These are phyloP conservation scores for Iguana delicatissima DNA, from an alignment of 2,797 vertebrate species.

Conservation along the genomic window DNA sequence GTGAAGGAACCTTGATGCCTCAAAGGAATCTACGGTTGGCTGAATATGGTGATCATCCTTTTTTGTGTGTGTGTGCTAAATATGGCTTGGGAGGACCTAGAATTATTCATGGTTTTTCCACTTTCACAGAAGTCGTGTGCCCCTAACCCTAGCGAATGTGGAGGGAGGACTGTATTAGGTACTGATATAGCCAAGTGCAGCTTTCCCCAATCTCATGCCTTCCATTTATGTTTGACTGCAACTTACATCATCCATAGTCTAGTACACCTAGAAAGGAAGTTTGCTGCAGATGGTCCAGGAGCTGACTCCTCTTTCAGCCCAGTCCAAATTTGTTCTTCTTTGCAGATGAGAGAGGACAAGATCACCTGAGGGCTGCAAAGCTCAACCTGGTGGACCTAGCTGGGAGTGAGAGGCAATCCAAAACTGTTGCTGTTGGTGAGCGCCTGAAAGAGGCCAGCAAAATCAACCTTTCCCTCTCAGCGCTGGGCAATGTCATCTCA, in stretches of 20 bases:
- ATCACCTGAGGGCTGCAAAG: slow-evolving; percentile 89
- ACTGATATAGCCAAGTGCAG: neutral
- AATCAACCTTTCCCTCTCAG: slow-evolving; percentile 93
- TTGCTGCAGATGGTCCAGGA: neutral
- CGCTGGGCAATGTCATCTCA: slow-evolving; percentile 91
- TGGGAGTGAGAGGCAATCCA: slow-evolving; percentile 93
- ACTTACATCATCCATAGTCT: neutral
- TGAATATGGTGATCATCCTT: too few relatives aligned
- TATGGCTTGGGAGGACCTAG: too few relatives aligned
- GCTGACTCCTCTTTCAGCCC: neutral
- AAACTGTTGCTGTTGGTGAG: slow-evolving; percentile 89
- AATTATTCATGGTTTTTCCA: too few relatives aligned
- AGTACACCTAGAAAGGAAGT: neutral
- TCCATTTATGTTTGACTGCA: neutral
- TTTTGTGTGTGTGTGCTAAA: too few relatives aligned
- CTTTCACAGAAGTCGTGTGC: too few relatives aligned
- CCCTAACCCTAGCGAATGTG: too few relatives aligned
- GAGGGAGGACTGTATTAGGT: neutral
- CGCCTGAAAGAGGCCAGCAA: slow-evolving; percentile 91
- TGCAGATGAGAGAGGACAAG: slow-evolving; percentile 81
- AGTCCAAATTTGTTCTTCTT: neutral
- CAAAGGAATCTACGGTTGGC: too few relatives aligned
- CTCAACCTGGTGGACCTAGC: slow-evolving; percentile 93
- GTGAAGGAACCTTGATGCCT: too few relatives aligned
- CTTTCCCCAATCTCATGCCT: neutral